These are phyloP conservation scores for Oncorhynchus nerka DNA, from an alignment of 2,113 vertebrate species.

Conservation along the genomic window DNA sequence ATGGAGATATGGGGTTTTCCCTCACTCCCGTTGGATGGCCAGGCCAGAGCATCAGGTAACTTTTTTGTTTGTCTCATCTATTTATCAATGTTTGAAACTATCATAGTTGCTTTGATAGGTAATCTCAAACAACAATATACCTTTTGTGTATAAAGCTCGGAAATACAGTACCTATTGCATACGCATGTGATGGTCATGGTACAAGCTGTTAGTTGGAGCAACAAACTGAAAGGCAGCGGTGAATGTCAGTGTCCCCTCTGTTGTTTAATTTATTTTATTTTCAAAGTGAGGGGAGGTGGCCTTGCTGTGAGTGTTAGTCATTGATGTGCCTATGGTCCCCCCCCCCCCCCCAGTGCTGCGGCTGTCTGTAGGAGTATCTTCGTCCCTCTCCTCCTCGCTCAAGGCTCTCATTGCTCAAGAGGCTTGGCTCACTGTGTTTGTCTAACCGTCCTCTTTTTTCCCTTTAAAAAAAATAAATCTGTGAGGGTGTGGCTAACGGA, in stretches of 20 bases:
- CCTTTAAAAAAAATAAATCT: too few relatives aligned
- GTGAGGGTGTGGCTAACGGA: conserved; percentile 8
- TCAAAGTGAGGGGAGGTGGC: conserved; percentile 79
- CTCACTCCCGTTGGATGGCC: conserved; percentile 62
- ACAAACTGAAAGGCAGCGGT: conserved; percentile 68
- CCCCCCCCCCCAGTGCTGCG: conserved; percentile 68
- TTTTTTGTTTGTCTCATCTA: conserved; percentile 27
- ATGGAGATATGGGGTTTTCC: conserved; percentile 58
- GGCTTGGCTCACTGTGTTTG: conserved; percentile 27
- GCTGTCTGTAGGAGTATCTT: conserved; percentile 69
- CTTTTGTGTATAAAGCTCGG: background rate
- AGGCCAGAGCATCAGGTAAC: conserved; percentile 46
- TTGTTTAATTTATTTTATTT: conserved; percentile 85
- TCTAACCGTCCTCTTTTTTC: conserved; percentile 20
- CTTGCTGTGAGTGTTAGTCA: conserved; percentile 71
- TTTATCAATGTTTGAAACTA: conserved; percentile 25
- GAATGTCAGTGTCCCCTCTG: conserved; percentile 81
- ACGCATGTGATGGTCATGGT: conserved; percentile 48
- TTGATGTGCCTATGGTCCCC: conserved; percentile 80
- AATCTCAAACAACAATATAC: background rate
- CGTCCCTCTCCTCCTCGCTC: conserved; percentile 52
- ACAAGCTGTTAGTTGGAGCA: conserved; percentile 63
- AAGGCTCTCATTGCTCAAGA: conserved; percentile 43
- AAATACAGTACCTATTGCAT: background rate
- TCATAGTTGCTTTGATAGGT: conserved; percentile 13